A percentile compares a stretch with the other conserved stretches of the same genome.
Evolutionary conservation across 2,888 invertebrate genomes (phyloP).

Genomic region (Adineta ricciae): DNA sequence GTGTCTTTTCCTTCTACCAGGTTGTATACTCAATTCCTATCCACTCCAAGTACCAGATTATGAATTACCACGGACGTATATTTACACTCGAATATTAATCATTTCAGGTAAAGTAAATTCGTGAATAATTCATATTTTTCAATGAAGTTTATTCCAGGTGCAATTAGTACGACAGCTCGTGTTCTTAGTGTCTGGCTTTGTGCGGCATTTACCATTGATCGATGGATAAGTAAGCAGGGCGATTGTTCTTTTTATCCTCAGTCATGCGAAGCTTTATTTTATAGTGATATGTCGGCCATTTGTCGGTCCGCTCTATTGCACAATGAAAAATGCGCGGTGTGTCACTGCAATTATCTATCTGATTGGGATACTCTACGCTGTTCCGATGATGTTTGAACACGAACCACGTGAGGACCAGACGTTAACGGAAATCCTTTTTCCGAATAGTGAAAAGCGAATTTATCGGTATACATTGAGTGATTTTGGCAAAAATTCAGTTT

Average conservation of each 20-base stretch:
- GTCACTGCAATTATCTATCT: not conserved
- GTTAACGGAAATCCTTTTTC: not conserved
- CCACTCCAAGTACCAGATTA: not conserved
- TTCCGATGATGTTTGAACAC: not conserved
- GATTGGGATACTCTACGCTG: not conserved
- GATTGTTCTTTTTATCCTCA: too few species aligned
- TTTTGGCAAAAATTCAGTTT: not conserved
- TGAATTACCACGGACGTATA: not conserved
- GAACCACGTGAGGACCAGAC: not conserved
- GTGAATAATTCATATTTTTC: too few species aligned
- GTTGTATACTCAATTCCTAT: not conserved
- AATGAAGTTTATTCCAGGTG: not conserved
- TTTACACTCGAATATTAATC: not conserved
- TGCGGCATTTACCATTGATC: not conserved
- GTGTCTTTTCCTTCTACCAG: not conserved
- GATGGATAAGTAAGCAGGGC: conserved; percentile 17
- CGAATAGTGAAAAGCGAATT: not conserved
- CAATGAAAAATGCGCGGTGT: conserved; percentile 11
- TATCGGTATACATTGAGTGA: not conserved
- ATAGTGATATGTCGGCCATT: conserved; percentile 2
- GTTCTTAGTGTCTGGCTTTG: conserved; percentile 4
- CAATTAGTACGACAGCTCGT: conserved; percentile 1
- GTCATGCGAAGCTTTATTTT: too few species aligned
- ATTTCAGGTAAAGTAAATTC: not conserved
- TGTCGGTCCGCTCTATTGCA: conserved; percentile 15